A percentile compares a stretch with the other conserved stretches of the same genome.
Conservation (phyloP, 2,888 invertebrate species). For the Therioaphis trifolii region DNA sequence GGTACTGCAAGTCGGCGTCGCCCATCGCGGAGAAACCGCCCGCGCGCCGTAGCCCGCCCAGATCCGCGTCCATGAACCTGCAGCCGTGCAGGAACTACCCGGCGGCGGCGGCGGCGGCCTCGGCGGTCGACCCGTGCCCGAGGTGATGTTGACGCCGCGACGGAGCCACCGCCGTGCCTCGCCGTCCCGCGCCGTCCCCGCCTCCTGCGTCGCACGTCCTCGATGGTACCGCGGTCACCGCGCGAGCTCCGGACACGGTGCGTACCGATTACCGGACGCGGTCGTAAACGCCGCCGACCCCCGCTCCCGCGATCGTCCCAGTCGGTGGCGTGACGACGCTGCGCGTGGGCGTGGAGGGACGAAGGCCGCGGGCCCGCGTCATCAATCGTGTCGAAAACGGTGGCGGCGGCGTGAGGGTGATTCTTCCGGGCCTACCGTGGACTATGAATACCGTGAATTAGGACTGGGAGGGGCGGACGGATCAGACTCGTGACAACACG, state of each 20-base stretch:
- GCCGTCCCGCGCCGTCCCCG: background rate
- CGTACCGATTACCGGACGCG: too few species aligned
- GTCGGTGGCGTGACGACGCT: too few species aligned
- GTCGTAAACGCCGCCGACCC: too few species aligned
- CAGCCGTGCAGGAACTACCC: background rate
- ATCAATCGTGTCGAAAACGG: too few species aligned
- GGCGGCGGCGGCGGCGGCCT: background rate
- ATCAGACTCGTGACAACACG: too few species aligned
- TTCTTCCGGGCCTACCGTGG: too few species aligned
- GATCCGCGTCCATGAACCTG: slow-evolving; percentile 59
- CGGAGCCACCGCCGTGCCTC: background rate
- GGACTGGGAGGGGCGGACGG: too few species aligned
- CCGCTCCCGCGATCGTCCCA: too few species aligned
- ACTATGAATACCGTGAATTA: too few species aligned
- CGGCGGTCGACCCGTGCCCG: slow-evolving; percentile 32
- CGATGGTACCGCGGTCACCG: background rate
- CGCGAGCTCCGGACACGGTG: background rate
- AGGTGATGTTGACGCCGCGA: background rate
- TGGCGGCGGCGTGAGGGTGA: too few species aligned
- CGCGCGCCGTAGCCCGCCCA: slow-evolving; percentile 36
- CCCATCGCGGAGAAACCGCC: slow-evolving; percentile 52
- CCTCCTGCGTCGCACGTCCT: background rate
- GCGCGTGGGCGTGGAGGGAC: too few species aligned
- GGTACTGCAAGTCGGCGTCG: slow-evolving; percentile 57
- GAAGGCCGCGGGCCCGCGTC: too few species aligned